Conservation (phyloP, 2,113 vertebrate species). For the Gambusia holbrooki region DNA sequence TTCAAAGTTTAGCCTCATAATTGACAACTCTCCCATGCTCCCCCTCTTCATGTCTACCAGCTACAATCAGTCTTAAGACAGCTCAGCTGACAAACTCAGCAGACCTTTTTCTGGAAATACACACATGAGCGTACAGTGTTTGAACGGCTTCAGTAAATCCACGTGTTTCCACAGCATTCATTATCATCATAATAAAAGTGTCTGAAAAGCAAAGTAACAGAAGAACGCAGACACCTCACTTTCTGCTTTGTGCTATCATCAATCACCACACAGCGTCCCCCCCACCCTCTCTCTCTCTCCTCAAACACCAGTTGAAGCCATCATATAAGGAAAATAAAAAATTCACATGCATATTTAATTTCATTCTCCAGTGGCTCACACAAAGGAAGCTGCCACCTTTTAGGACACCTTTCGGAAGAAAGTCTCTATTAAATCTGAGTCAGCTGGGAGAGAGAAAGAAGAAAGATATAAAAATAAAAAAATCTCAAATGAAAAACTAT, state of each 20-base stretch:
- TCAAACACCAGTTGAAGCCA: constrained; percentile 61
- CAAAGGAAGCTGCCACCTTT: constrained; percentile 73
- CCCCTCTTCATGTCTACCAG: constrained; percentile 16
- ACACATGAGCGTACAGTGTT: constrained; percentile 43
- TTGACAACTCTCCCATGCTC: neutral
- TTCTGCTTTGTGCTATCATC: constrained; percentile 76
- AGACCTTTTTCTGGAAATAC: constrained; percentile 38
- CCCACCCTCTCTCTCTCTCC: neutral
- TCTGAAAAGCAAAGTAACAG: constrained; percentile 69
- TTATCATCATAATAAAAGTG: constrained; percentile 71
- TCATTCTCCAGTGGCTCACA: constrained; percentile 80
- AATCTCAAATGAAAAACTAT: constrained; percentile 61
- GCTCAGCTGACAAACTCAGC: constrained; percentile 51
- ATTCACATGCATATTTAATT: constrained; percentile 79
- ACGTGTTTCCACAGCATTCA: constrained; percentile 46
- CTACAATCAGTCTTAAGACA: constrained; percentile 43
- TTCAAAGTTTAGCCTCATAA: constrained; percentile 33
- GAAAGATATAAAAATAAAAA: constrained; percentile 6
- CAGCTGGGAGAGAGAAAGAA: constrained; percentile 28
- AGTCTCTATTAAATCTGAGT: constrained; percentile 71
- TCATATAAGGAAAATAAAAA: constrained; percentile 30
- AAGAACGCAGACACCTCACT: constrained; percentile 71
- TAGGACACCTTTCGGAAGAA: constrained; percentile 69
- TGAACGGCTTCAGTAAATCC: constrained; percentile 59
- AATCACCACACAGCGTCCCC: constrained; percentile 64